A percentile compares a stretch with the other conserved stretches of the same genome.
Evolutionary conservation across 2,113 vertebrate genomes (phyloP).

Genomic region (Pangasianodon hypophthalmus): DNA sequence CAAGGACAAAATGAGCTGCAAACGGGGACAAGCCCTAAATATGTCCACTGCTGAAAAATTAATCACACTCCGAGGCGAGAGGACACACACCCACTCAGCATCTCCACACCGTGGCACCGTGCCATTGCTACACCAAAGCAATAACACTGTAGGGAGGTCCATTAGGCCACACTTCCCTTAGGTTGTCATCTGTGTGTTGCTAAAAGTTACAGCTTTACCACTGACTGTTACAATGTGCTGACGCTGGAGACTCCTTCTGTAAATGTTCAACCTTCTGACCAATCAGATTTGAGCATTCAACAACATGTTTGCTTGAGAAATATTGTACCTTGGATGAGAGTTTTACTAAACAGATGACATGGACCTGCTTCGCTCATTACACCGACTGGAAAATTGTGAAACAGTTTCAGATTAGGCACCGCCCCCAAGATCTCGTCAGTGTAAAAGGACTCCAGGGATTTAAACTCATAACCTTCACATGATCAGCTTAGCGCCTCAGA

Average conservation of each 20-base stretch:
- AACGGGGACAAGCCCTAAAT: slow-evolving; percentile 69
- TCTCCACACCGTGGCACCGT: slow-evolving; percentile 59
- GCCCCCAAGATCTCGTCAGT: background rate
- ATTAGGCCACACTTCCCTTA: background rate
- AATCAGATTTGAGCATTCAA: background rate
- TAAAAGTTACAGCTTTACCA: background rate
- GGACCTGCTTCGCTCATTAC: background rate
- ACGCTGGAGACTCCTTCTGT: background rate
- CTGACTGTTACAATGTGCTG: background rate
- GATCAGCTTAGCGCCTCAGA: background rate
- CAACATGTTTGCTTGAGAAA: background rate
- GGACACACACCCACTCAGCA: slow-evolving; percentile 41
- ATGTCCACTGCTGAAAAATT: slow-evolving; percentile 67
- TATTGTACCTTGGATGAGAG: background rate
- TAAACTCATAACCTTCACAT: background rate
- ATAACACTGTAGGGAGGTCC: background rate
- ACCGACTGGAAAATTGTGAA: background rate
- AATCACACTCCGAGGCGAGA: slow-evolving; percentile 63
- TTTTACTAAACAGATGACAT: background rate
- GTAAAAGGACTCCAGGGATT: background rate
- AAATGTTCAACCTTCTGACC: background rate
- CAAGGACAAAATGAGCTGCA: slow-evolving; percentile 58
- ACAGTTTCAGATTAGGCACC: background rate
- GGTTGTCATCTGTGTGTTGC: background rate
- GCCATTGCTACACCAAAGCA: slow-evolving; percentile 33